phyloP scores from a whole-genome alignment of 2,888 invertebrate genomes.

The Biston stratarius region DNA sequence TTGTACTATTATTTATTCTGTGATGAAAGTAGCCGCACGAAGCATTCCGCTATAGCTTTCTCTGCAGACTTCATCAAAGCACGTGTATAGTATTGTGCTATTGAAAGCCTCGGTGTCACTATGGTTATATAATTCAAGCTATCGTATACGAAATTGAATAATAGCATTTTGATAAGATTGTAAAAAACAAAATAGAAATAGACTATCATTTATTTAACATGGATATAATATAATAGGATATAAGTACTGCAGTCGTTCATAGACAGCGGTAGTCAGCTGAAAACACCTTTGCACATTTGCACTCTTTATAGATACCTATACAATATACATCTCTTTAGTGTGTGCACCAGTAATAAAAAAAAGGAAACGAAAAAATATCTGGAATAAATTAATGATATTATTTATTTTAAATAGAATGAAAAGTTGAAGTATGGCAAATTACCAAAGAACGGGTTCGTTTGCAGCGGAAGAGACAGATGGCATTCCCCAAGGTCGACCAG shows the following conservation, averaged over 20 bases:
- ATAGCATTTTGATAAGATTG: constrained; percentile 33
- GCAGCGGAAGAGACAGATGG: constrained; percentile 37
- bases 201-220: not conserved
- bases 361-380: too few species aligned
- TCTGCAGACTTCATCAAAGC: constrained; percentile 55
- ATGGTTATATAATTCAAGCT: constrained; percentile 48
- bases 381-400: not conserved
- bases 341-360: too few species aligned
- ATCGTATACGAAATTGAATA: constrained; percentile 52
- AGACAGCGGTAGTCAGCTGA: too few species aligned
- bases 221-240: too few species aligned
- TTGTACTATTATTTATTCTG: too few species aligned
- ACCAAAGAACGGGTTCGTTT: constrained; percentile 8
- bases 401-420: not conserved
- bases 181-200: not conserved
- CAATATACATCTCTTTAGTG: too few species aligned
- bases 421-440: not conserved
- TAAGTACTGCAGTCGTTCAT: too few species aligned
- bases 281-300: too few species aligned
- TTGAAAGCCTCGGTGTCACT: constrained; percentile 42
- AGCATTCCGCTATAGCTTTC: constrained; percentile 67
- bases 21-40: constrained; percentile 60
- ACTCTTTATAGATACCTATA: too few species aligned
- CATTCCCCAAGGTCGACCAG: constrained; percentile 30
- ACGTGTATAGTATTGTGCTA: constrained; percentile 48